These are phyloP conservation scores for Larimichthys polyactis DNA, from an alignment of 2,113 vertebrate genomes.

Conservation along the genomic window DNA sequence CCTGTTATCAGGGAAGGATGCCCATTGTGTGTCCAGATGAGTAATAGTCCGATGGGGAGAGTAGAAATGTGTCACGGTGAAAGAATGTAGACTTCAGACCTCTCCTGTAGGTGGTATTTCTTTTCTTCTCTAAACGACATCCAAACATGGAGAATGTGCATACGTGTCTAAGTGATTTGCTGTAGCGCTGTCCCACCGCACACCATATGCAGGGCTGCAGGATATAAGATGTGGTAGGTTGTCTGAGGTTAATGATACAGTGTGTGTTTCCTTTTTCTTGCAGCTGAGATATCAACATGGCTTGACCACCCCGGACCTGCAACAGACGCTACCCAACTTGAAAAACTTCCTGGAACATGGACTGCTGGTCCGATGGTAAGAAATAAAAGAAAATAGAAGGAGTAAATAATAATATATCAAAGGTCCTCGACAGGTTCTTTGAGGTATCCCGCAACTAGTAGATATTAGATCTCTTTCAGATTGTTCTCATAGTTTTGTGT, in stretches of 20 bases:
- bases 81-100: constrained; percentile 68
- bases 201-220: constrained; percentile 8
- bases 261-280: constrained; percentile 64
- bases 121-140: constrained; percentile 50
- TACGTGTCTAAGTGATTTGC: constrained; percentile 26
- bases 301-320: constrained; percentile 94
- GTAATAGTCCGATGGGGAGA: constrained; percentile 62
- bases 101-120: constrained; percentile 57
- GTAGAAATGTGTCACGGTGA: constrained; percentile 60
- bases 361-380: constrained; percentile 96
- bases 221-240: constrained; percentile 22
- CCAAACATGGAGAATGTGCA: constrained; percentile 48
- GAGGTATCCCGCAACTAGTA: not conserved
- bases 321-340: constrained; percentile 97
- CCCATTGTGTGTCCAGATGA: constrained; percentile 70
- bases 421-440: not conserved
- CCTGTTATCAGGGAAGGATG: constrained; percentile 70
- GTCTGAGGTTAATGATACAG: constrained; percentile 53
- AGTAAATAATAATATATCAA: not conserved
- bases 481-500: not conserved
- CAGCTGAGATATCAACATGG: constrained; percentile 97
- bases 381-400: constrained; percentile 14
- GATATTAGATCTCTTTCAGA: not conserved
- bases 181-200: not conserved
- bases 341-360: constrained; percentile 98